A percentile compares a stretch with the other conserved stretches of the same genome.
Conservation (phyloP, 2,888 invertebrate species). For the Perizoma affinitatum region DNA sequence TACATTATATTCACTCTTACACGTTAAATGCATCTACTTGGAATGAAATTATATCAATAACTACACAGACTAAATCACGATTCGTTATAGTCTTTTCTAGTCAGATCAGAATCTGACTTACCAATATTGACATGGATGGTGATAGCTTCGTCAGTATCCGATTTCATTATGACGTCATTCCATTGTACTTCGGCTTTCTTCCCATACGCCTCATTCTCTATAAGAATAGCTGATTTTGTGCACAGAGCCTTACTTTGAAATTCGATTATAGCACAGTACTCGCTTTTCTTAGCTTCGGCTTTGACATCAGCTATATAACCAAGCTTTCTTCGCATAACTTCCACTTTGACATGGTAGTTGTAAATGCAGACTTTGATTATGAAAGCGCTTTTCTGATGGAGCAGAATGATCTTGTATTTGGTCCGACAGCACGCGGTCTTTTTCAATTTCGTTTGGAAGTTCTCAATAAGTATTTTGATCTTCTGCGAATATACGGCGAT, state of each 20-base stretch:
- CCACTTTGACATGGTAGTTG: conserved; percentile 77
- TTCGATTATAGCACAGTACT: conserved; percentile 75
- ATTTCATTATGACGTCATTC: conserved; percentile 74
- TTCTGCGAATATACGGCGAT: conserved; percentile 79
- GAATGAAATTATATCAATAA: conserved; percentile 46
- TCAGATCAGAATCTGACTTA: conserved; percentile 59
- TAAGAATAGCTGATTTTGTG: conserved; percentile 74
- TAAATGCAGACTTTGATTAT: conserved; percentile 80
- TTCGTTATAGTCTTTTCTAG: conserved; percentile 60
- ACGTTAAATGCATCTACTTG: conserved; percentile 56
- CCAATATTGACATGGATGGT: conserved; percentile 78
- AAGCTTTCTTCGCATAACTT: conserved; percentile 76
- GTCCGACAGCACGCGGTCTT: conserved; percentile 78
- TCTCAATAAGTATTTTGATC: conserved; percentile 78
- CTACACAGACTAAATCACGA: conserved; percentile 40
- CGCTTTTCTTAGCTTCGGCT: conserved; percentile 70
- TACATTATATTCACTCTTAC: conserved; percentile 20
- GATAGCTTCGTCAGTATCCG: conserved; percentile 76
- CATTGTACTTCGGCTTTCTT: conserved; percentile 80
- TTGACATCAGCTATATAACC: conserved; percentile 72
- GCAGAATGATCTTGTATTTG: conserved; percentile 76
- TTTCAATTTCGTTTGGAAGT: conserved; percentile 78
- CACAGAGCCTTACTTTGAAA: conserved; percentile 77
- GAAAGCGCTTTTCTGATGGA: conserved; percentile 78
- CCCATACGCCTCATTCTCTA: conserved; percentile 76